Conservation (phyloP, 2,888 invertebrate species). For the Ceraclea dissimilis region DNA sequence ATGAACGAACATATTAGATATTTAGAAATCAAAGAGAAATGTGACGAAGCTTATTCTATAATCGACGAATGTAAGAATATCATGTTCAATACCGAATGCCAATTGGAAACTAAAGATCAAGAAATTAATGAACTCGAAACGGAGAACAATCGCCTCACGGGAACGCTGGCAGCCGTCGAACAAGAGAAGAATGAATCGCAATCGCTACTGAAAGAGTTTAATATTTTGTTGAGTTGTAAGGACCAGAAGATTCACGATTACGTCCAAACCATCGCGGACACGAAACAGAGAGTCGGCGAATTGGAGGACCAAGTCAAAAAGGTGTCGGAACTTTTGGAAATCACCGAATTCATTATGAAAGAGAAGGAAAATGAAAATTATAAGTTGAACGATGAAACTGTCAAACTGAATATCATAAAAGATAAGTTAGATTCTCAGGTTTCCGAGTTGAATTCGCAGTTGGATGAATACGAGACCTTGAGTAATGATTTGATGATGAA, state of each 20-base stretch:
- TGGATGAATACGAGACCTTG: neutral
- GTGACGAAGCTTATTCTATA: conserved; percentile 15
- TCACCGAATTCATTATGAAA: conserved; percentile 21
- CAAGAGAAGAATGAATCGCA: conserved; percentile 27
- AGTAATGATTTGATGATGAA: neutral
- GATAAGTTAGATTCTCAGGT: neutral
- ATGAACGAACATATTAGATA: conserved; percentile 13
- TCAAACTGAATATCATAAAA: neutral
- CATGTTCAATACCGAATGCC: conserved; percentile 15
- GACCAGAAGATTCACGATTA: conserved; percentile 15
- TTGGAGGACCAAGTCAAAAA: conserved; percentile 19
- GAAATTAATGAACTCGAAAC: conserved; percentile 21
- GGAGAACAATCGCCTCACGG: conserved; percentile 20
- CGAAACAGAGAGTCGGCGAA: conserved; percentile 15
- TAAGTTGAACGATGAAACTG: conserved; percentile 21
- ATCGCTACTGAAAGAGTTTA: conserved; percentile 26
- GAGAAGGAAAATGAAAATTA: conserved; percentile 19
- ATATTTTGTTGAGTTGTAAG: conserved; percentile 25
- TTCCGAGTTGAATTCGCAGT: neutral
- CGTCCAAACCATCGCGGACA: conserved; percentile 7
- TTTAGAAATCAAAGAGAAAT: conserved; percentile 17
- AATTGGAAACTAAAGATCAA: conserved; percentile 23
- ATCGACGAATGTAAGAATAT: conserved; percentile 18
- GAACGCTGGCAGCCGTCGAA: conserved; percentile 28
- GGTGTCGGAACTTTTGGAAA: conserved; percentile 19